Percentiles rank a stretch among this genome's conserved stretches.
phyloP scores from a whole-genome alignment of 2,797 vertebrate species.

The Peromyscus eremicus region DNA sequence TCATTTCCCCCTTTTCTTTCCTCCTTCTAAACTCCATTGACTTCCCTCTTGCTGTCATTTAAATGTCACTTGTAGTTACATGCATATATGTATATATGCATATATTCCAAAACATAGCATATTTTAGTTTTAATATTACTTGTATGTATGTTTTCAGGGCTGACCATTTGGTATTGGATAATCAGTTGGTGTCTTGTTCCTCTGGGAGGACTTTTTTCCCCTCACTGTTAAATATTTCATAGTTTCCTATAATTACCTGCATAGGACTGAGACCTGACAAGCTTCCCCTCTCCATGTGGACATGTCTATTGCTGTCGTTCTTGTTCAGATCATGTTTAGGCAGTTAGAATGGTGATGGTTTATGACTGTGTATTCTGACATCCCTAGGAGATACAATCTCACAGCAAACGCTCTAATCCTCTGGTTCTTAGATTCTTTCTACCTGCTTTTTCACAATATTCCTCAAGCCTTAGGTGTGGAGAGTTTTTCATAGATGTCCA shows the following conservation, averaged over 20 bases:
- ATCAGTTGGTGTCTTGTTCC: neutral
- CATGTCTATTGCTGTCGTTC: neutral
- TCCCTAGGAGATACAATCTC: neutral
- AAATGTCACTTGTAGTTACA: neutral
- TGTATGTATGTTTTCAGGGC: neutral
- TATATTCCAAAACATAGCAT: neutral
- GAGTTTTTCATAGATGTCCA: neutral
- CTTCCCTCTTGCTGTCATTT: neutral
- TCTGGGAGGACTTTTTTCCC: neutral
- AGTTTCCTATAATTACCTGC: neutral
- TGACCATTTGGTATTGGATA: neutral
- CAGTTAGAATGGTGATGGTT: neutral
- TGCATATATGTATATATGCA: neutral
- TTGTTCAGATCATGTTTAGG: neutral
- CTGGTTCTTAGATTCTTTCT: neutral
- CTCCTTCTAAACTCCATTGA: no score
- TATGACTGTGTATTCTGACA: neutral
- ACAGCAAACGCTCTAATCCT: neutral
- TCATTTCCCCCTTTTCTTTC: neutral
- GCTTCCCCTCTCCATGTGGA: neutral
- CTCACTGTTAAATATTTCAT: neutral
- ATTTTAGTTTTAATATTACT: neutral
- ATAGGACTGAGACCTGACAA: neutral
- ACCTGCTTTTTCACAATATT: neutral
- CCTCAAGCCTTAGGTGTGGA: neutral